A percentile compares a stretch with the other conserved stretches of the same genome.
Conservation (phyloP, 2,797 vertebrate species). For the Bovichtus variegatus region DNA sequence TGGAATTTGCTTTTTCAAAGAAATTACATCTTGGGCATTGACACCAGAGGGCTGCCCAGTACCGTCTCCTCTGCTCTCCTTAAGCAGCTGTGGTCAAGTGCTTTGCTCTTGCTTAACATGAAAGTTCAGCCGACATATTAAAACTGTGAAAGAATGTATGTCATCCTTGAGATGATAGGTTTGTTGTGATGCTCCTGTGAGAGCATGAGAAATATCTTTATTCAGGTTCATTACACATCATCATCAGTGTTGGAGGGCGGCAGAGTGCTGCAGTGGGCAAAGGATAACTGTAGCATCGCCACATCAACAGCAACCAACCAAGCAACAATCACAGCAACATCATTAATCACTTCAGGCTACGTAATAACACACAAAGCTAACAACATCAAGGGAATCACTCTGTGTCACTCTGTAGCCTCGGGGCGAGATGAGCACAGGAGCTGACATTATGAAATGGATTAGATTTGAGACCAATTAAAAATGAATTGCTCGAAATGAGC, state of each 20-base stretch:
- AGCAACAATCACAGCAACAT: conserved; percentile 49
- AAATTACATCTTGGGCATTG: conserved; percentile 27
- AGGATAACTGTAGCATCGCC: conserved; percentile 16
- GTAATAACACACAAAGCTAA: conserved; percentile 59
- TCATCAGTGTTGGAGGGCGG: conserved; percentile 25
- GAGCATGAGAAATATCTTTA: conserved; percentile 33
- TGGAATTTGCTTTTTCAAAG: conserved; percentile 29
- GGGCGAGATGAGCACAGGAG: conserved; percentile 71
- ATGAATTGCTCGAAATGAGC: conserved; percentile 83
- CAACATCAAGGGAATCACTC: conserved; percentile 68
- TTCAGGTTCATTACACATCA: conserved; percentile 38
- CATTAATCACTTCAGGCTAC: conserved; percentile 57
- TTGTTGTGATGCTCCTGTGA: conserved; percentile 20
- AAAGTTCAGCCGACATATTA: conserved; percentile 28
- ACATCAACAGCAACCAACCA: conserved; percentile 38
- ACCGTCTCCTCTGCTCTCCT: conserved; percentile 10
- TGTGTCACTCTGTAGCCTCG: conserved; percentile 64
- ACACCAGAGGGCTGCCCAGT: not conserved
- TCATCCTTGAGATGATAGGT: conserved; percentile 13
- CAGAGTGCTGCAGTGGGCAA: conserved; percentile 8
- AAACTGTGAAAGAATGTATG: conserved; percentile 17
- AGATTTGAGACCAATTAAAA: conserved; percentile 88
- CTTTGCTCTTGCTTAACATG: conserved; percentile 13
- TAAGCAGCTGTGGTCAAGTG: conserved; percentile 18
- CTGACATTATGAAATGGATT: conserved; percentile 84